phyloP scores from a whole-genome alignment of 2,797 vertebrate species.

The Eurystomus glaucurus region DNA sequence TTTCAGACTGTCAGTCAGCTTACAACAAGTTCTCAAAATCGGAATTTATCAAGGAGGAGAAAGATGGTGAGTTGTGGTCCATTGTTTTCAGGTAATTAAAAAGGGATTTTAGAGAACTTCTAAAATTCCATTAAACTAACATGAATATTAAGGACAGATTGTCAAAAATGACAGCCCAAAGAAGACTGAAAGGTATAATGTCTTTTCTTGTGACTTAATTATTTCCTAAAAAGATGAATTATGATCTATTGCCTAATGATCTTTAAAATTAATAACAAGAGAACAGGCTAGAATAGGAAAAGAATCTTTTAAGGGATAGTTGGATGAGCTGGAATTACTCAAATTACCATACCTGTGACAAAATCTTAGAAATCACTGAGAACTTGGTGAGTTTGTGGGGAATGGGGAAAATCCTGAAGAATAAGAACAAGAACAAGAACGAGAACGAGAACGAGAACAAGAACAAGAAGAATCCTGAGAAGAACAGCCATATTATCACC shows the following conservation, averaged over 20 bases:
- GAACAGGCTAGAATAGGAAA: neutral
- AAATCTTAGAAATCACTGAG: neutral
- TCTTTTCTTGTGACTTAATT: neutral
- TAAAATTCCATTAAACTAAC: neutral
- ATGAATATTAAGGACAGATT: neutral
- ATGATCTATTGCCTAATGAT: neutral
- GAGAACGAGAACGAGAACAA: neutral
- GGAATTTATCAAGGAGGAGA: neutral
- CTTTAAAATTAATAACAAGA: neutral
- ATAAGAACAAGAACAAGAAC: neutral
- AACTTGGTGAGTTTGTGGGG: neutral
- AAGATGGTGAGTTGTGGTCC: neutral
- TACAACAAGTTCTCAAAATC: neutral
- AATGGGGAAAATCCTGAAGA: neutral
- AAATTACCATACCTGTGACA: neutral
- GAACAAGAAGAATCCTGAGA: neutral
- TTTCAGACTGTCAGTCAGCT: neutral
- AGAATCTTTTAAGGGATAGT: neutral
- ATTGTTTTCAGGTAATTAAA: neutral
- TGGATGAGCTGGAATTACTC: neutral
- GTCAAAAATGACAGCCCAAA: neutral
- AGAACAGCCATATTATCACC: neutral
- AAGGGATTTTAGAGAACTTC: neutral
- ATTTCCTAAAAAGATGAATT: neutral
- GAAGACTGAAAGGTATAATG: neutral